Conservation (phyloP, 2,888 invertebrate genomes). For the Branchellion lobata region DNA sequence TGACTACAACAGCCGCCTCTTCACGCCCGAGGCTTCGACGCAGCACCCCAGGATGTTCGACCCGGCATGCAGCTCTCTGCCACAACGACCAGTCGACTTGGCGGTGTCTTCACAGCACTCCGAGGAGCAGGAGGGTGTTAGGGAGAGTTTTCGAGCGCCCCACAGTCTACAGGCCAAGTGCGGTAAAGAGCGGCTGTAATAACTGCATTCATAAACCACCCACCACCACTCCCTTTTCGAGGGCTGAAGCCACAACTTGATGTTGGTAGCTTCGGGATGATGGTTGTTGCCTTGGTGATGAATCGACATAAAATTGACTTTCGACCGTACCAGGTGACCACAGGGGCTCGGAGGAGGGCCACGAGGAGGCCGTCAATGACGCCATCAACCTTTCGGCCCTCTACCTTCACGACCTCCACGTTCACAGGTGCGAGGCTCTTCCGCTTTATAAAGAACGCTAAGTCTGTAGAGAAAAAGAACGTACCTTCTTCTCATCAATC, state of each 20-base stretch:
- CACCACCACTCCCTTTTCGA: neutral
- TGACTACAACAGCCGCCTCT: slow-evolving; percentile 6
- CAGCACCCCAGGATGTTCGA: neutral
- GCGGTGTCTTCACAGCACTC: too few species aligned
- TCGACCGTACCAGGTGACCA: too few species aligned
- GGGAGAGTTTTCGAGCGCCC: too few species aligned
- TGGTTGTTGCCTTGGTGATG: too few species aligned
- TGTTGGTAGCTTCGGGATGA: too few species aligned
- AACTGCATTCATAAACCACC: neutral
- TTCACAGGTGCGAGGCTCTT: neutral
- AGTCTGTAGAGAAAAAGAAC: too few species aligned
- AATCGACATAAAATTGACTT: too few species aligned
- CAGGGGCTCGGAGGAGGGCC: neutral
- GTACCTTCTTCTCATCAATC: too few species aligned
- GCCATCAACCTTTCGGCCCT: neutral
- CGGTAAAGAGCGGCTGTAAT: neutral
- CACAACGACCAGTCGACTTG: neutral
- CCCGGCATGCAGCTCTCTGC: neutral
- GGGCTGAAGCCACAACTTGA: neutral
- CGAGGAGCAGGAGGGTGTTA: too few species aligned
- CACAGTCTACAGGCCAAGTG: neutral
- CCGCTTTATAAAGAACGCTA: too few species aligned
- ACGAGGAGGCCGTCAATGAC: neutral
- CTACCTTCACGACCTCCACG: neutral
- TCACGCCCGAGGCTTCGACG: neutral